These are phyloP conservation scores for Periophthalmus modestus DNA, from an alignment of 2,113 vertebrate genomes.

Conservation along the genomic window DNA sequence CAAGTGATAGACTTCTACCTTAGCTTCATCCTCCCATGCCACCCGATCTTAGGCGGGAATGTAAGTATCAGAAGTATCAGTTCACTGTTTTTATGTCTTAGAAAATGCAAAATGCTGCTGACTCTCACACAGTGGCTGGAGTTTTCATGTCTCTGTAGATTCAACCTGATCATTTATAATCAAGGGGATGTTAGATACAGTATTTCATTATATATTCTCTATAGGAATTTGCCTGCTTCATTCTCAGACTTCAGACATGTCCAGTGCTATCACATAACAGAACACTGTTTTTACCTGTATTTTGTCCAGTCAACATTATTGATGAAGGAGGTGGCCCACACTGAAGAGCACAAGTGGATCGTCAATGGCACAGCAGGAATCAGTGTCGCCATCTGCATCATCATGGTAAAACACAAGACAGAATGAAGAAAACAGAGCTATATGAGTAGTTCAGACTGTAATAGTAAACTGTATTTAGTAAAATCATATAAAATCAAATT, in stretches of 20 bases:
- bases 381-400: conserved; percentile 60
- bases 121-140: too few relatives aligned
- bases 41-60: conserved; percentile 66
- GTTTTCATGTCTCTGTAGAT: too few relatives aligned
- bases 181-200: too few relatives aligned
- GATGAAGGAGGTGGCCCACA: conserved; percentile 62
- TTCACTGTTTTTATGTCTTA: background rate
- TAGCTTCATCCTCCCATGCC: conserved; percentile 60
- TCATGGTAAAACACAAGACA: conserved; percentile 58
- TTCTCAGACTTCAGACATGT: too few relatives aligned
- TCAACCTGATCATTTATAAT: too few relatives aligned
- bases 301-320: conserved; percentile 46
- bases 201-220: too few relatives aligned
- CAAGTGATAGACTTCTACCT: conserved; percentile 74
- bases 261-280: too few relatives aligned
- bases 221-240: too few relatives aligned
- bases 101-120: background rate
- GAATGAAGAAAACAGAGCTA: background rate
- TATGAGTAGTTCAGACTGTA: too few relatives aligned
- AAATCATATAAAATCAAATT: background rate
- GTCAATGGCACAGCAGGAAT: conserved; percentile 56
- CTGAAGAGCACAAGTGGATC: conserved; percentile 65
- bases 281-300: conserved; percentile 9
- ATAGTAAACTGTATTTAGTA: background rate
- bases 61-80: conserved; percentile 51